These are phyloP conservation scores for Tetramorium parvispinum DNA, from an alignment of 1,140 invertebrate genomes.

Conservation along the genomic window DNA sequence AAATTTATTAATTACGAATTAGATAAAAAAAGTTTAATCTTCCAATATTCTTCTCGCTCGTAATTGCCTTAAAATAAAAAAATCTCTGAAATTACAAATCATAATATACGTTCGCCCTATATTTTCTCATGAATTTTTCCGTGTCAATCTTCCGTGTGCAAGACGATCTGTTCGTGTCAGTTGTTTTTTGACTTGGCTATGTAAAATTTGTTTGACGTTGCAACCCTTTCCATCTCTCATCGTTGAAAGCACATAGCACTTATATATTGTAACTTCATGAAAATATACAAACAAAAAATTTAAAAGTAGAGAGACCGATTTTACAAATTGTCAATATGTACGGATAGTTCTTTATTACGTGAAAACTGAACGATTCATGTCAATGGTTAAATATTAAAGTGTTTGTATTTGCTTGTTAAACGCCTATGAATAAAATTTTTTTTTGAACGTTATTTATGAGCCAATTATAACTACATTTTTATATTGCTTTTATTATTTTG, in stretches of 20 bases:
- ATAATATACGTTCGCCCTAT: background rate
- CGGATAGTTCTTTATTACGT: background rate
- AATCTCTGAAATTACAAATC: background rate
- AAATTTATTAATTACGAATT: background rate
- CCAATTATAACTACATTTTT: background rate
- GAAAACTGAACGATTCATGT: background rate
- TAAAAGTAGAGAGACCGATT: background rate
- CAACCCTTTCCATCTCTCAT: conserved; percentile 7
- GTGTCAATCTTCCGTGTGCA: background rate
- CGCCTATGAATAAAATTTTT: background rate
- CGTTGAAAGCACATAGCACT: conserved; percentile 17
- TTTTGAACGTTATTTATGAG: background rate
- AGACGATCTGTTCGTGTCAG: background rate
- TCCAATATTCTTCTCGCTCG: background rate
- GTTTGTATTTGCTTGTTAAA: background rate
- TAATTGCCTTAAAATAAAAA: background rate
- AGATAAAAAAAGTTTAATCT: background rate
- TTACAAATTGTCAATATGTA: conserved; percentile 18
- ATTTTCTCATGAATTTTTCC: background rate
- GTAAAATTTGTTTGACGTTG: conserved; percentile 32
- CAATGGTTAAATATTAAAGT: conserved; percentile 7
- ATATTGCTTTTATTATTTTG: background rate
- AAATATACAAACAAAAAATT: conserved; percentile 13
- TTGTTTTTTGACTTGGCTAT: conserved; percentile 20
- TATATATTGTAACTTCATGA: background rate